Conservation (phyloP, 2,888 invertebrate genomes). For the Lypha dubia region DNA sequence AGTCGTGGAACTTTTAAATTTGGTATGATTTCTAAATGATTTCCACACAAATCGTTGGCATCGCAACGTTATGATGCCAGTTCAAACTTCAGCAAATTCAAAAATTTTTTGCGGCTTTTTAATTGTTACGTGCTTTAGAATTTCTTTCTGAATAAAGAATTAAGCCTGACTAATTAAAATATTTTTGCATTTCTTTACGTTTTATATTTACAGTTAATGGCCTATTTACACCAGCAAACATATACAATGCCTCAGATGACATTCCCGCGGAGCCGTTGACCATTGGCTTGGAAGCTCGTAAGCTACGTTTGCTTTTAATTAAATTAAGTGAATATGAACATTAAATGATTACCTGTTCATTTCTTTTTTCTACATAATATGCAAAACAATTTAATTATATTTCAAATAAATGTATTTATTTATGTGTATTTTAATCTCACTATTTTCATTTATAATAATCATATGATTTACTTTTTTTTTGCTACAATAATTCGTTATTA, state of each 20-base stretch:
- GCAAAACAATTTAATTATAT: too few relatives aligned
- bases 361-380: not conserved
- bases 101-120: too few relatives aligned
- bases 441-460: too few relatives aligned
- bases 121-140: too few relatives aligned
- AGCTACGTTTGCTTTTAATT: slow-evolving; percentile 80
- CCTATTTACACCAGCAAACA: slow-evolving; percentile 81
- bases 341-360: slow-evolving; percentile 41
- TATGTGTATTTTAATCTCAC: not conserved
- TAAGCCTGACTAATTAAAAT: not conserved
- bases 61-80: too few relatives aligned
- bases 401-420: not conserved
- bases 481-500: not conserved
- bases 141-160: too few relatives aligned
- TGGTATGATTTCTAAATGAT: too few relatives aligned
- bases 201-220: slow-evolving; percentile 78
- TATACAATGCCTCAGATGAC: slow-evolving; percentile 79
- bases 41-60: too few relatives aligned
- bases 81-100: too few relatives aligned
- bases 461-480: not conserved
- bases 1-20: too few relatives aligned
- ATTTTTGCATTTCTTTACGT: not conserved
- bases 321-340: slow-evolving; percentile 82
- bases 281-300: slow-evolving; percentile 82
- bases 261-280: slow-evolving; percentile 80